Evolutionary conservation across 2,113 vertebrate species (phyloP).

Genomic region (Poeciliopsis retropinna): DNA sequence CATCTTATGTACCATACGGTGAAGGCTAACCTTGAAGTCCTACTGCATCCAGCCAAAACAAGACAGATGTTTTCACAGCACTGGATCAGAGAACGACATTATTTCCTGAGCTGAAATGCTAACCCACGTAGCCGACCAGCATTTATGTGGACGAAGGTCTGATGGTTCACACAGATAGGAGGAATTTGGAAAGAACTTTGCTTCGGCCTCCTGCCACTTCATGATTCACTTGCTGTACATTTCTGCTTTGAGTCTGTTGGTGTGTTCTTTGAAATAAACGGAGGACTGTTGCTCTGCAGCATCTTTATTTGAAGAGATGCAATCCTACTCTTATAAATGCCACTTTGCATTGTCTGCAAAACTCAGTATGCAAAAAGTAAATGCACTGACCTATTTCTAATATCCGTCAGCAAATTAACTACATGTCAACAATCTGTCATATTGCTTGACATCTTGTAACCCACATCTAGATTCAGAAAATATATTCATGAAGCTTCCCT

Average conservation of each 20-base stretch:
- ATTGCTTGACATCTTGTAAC: neutral
- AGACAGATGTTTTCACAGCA: constrained; percentile 5
- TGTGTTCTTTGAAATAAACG: neutral
- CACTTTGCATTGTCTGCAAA: neutral
- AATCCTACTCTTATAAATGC: neutral
- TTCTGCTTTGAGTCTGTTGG: constrained; percentile 6
- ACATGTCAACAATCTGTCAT: neutral
- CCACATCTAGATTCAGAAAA: too few species aligned
- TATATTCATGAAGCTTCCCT: too few species aligned
- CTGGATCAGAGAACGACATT: constrained; percentile 3
- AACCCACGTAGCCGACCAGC: neutral
- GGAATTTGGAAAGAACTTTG: neutral
- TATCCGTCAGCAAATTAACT: constrained; percentile 14
- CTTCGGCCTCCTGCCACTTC: neutral
- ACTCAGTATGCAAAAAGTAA: neutral
- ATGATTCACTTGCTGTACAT: neutral
- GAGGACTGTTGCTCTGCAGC: neutral
- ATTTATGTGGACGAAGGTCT: neutral
- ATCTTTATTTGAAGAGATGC: neutral
- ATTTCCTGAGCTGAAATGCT: constrained; percentile 3
- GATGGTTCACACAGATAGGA: neutral
- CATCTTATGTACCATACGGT: too few species aligned
- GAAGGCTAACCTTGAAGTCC: neutral
- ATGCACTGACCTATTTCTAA: constrained; percentile 6
- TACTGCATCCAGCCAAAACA: constrained; percentile 1